A percentile compares a stretch with the other conserved stretches of the same genome.
Evolutionary conservation across 2,888 invertebrate genomes (phyloP).

Genomic region (Hololepta plana): DNA sequence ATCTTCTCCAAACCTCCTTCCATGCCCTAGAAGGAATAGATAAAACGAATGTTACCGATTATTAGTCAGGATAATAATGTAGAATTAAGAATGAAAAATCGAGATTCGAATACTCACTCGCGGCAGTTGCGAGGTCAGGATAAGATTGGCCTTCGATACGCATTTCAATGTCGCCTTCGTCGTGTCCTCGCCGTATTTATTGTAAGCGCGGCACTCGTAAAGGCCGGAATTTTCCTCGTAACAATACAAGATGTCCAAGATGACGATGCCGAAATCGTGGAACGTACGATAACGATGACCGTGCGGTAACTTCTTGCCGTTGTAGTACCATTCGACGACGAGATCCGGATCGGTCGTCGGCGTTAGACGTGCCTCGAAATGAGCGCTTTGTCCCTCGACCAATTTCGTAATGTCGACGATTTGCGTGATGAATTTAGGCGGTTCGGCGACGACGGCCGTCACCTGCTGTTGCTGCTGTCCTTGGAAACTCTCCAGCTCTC

Average conservation of each 20-base stretch:
- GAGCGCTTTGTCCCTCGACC: constrained; percentile 89
- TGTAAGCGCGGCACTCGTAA: constrained; percentile 84
- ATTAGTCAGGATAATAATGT: too few species aligned
- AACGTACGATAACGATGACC: constrained; percentile 95
- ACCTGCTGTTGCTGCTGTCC: constrained; percentile 47
- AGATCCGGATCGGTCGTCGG: constrained; percentile 91
- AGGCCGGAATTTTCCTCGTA: constrained; percentile 92
- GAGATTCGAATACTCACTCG: too few species aligned
- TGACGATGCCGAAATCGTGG: constrained; percentile 94
- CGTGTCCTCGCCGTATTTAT: constrained; percentile 75
- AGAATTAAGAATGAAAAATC: constrained; percentile 5
- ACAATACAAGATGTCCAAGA: constrained; percentile 86
- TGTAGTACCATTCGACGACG: constrained; percentile 89
- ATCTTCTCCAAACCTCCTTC: constrained; percentile 89
- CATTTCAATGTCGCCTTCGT: constrained; percentile 76
- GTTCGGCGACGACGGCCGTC: constrained; percentile 50
- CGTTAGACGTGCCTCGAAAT: constrained; percentile 79
- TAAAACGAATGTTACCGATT: constrained; percentile 2
- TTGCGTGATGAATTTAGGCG: constrained; percentile 81
- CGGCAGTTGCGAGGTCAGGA: constrained; percentile 83
- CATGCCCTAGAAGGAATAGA: constrained; percentile 48
- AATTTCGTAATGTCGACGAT: constrained; percentile 69
- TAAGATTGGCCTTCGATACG: constrained; percentile 73
- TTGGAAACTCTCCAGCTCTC: constrained; percentile 62
- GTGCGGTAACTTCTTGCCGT: constrained; percentile 78